Evolutionary conservation across 2,888 invertebrate genomes (phyloP), one percentile per base, ranked within the genome.

Genomic region (Cenopis cana): DNA sequence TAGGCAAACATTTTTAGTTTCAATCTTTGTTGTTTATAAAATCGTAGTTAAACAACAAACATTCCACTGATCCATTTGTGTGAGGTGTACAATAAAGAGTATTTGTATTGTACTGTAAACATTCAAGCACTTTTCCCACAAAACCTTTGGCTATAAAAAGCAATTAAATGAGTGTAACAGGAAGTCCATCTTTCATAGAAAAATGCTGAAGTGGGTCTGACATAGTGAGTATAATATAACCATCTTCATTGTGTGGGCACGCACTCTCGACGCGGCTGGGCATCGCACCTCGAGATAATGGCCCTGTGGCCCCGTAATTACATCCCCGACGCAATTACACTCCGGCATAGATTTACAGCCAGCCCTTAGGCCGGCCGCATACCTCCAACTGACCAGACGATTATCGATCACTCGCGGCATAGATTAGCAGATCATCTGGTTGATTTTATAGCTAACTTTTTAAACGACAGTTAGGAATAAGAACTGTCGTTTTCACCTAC

Each of bases 231-330:
- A 60, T 41, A 54, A 52, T 24, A 68, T 68, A 60, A 52, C 54
- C 54, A 54, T 61, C 54, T 61, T 68, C 14, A 68, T 68, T 68
- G 38, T 36, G 14, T 38, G 20, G 29, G n/a, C 60, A 60, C 60
- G 46, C 60, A 60, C 29, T 46, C 46, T 9, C 24, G n/a, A 14
- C 12, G 38, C 38, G 24, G 6, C n/a, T 17, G 36, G 20, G 18
- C 52, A 17, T 46, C 41, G 46, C 55, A 55, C 55, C 54, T 56
- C 65, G 65, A 65, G 55, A 65, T 65, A 65, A 65, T 65, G 65
- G 65, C 29, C 29, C 55, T 55, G 55, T 41, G 65, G 65, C 55
- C 65, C 11, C 54, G 52, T 65, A 70, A 70, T 70, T 70, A 70
- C 65, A 59, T 57, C 64, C 50, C 50, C 49, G 33, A 18, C 38